Evolutionary conservation across 2,113 vertebrate species (phyloP).

Genomic region (Paradoxurus hermaphroditus): DNA sequence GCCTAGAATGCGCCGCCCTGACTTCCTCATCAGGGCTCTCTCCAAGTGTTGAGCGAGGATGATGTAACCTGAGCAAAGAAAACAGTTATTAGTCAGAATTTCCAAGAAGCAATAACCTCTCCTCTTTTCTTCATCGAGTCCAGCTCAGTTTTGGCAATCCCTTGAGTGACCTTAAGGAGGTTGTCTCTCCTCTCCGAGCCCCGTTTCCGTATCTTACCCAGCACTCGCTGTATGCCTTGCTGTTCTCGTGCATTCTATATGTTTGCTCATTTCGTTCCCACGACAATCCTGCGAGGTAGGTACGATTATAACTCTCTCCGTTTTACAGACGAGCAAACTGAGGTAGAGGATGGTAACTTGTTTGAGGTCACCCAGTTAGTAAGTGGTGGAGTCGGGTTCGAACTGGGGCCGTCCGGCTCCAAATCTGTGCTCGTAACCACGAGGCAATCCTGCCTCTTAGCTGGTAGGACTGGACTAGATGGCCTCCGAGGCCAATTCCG

Average conservation of each 20-base stretch:
- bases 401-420: not conserved
- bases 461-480: not conserved
- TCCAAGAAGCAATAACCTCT: conserved; percentile 41
- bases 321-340: conserved; percentile 2
- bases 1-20: not conserved
- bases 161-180: not conserved
- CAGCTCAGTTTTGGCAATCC: not conserved
- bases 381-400: not conserved
- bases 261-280: not conserved
- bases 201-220: not conserved
- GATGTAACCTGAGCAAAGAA: conserved; percentile 39
- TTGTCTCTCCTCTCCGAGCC: not conserved
- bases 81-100: conserved; percentile 39
- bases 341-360: not conserved
- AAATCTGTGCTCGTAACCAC: not conserved
- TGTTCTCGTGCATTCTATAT: not conserved
- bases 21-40: not conserved
- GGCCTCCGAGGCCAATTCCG: not conserved
- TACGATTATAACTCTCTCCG: not conserved
- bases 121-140: not conserved
- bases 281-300: not conserved
- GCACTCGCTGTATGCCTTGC: not conserved
- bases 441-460: not conserved
- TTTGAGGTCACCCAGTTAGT: not conserved
- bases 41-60: conserved; percentile 11